These are phyloP conservation scores for Alexandromys fortis DNA, from an alignment of 2,113 vertebrate genomes.

Conservation along the genomic window DNA sequence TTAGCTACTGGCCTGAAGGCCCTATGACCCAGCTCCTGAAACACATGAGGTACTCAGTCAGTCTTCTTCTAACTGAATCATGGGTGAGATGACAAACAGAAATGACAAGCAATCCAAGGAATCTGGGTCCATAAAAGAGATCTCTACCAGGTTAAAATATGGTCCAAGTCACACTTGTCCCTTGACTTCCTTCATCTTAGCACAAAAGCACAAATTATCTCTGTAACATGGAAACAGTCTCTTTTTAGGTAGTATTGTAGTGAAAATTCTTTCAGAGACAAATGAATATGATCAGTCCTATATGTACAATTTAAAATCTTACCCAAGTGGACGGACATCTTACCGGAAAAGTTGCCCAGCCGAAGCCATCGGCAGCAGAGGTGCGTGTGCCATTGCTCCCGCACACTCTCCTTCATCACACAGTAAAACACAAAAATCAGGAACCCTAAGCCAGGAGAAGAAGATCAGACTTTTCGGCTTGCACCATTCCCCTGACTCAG, in stretches of 20 bases:
- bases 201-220: constrained; percentile 42
- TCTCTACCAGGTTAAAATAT: constrained; percentile 29
- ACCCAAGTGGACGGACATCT: constrained; percentile 40
- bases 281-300: not conserved
- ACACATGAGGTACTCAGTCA: not conserved
- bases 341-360: constrained; percentile 90
- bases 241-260: not conserved
- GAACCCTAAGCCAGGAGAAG: constrained; percentile 86
- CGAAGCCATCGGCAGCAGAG: constrained; percentile 87
- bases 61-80: constrained; percentile 46
- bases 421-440: constrained; percentile 95
- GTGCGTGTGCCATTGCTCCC: constrained; percentile 89
- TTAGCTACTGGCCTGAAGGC: not conserved
- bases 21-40: not conserved
- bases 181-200: constrained; percentile 47
- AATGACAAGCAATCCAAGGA: constrained; percentile 46
- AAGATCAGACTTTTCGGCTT: constrained; percentile 22
- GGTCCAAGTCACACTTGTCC: constrained; percentile 27
- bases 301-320: constrained; percentile 46
- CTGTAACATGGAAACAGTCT: not conserved
- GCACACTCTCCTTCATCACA: constrained; percentile 92
- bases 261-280: constrained; percentile 30
- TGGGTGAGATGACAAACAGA: constrained; percentile 34
- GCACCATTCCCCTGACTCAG: not conserved
- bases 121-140: constrained; percentile 7